phyloP scores from a whole-genome alignment of 1,140 invertebrate genomes.

The Heliothis subflexa region DNA sequence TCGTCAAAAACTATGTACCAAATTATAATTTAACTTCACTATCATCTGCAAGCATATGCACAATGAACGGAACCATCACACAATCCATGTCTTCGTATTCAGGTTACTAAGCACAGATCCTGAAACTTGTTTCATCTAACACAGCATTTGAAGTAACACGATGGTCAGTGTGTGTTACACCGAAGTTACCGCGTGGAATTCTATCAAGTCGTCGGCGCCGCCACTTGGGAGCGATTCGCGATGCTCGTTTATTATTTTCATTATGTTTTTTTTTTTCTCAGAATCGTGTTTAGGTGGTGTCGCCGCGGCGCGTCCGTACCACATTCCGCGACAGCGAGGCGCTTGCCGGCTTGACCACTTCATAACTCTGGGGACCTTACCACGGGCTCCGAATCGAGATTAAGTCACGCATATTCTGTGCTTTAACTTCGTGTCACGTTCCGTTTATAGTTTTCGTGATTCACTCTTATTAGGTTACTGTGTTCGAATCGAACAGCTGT shows the following conservation, averaged over 20 bases:
- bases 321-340: constrained; percentile 76
- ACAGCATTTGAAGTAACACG: neutral
- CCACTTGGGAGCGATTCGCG: constrained; percentile 50
- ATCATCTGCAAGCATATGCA: neutral
- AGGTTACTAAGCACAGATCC: neutral
- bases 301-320: constrained; percentile 63
- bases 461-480: constrained; percentile 3
- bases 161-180: constrained; percentile 8
- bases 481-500: constrained; percentile 41
- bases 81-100: constrained; percentile 3
- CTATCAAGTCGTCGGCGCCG: constrained; percentile 32
- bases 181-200: constrained; percentile 34
- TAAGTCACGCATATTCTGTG: constrained; percentile 1
- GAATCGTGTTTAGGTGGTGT: constrained; percentile 70
- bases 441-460: constrained; percentile 11
- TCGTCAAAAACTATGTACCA: constrained; percentile 7
- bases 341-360: constrained; percentile 63
- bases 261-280: constrained; percentile 61
- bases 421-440: neutral
- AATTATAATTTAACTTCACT: constrained; percentile 15
- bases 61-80: neutral
- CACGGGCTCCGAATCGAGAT: constrained; percentile 33
- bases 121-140: no score
- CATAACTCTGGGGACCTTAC: constrained; percentile 56
- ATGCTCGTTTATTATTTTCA: constrained; percentile 56